phyloP scores from a whole-genome alignment of 1,140 invertebrate species.

The Euschistus heros region DNA sequence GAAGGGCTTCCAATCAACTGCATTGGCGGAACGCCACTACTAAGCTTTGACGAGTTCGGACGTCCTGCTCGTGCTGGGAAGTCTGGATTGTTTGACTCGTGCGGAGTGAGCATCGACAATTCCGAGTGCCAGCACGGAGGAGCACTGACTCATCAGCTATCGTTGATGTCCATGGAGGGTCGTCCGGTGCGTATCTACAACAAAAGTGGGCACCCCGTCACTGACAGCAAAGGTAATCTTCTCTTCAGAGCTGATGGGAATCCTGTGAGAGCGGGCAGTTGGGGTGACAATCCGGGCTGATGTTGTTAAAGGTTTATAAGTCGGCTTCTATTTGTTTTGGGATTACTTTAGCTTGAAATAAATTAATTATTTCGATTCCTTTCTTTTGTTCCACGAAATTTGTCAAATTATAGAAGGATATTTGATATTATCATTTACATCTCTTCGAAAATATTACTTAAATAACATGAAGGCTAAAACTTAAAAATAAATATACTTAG shows the following conservation, averaged over 20 bases:
- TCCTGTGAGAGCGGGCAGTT: background rate
- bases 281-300: constrained; percentile 3
- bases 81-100: background rate
- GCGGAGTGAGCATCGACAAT: background rate
- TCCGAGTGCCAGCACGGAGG: background rate
- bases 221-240: background rate
- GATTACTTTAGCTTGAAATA: too few relatives aligned
- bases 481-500: too few relatives aligned
- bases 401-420: too few relatives aligned
- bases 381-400: too few relatives aligned
- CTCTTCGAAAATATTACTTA: too few relatives aligned
- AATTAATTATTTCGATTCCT: too few relatives aligned
- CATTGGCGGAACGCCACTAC: background rate
- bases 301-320: too few relatives aligned
- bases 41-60: constrained; percentile 2
- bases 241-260: background rate
- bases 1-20: background rate
- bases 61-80: background rate
- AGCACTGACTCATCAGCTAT: background rate
- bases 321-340: too few relatives aligned
- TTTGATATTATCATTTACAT: too few relatives aligned
- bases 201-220: background rate
- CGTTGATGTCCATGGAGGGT: background rate
- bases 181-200: background rate
- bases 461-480: too few relatives aligned